phyloP scores from a whole-genome alignment of 2,797 vertebrate species.

The Cryptoprocta ferox region DNA sequence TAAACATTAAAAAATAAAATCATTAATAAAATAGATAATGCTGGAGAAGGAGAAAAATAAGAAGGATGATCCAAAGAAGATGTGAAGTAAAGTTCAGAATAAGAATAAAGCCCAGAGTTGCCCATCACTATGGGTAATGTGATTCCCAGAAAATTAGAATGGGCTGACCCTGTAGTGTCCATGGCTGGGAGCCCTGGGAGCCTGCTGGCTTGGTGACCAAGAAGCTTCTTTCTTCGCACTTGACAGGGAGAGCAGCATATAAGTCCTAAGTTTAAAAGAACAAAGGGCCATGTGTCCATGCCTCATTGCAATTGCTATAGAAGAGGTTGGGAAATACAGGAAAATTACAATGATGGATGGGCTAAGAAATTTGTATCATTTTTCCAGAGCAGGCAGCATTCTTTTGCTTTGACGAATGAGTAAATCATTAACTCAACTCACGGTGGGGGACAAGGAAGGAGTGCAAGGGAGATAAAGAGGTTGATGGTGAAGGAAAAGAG shows the following conservation, averaged over 20 bases:
- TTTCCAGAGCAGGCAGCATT: neutral
- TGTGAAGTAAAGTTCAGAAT: neutral
- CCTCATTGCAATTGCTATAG: neutral
- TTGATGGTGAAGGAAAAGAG: neutral
- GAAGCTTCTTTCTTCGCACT: neutral
- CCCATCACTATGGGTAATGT: neutral
- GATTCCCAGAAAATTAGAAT: neutral
- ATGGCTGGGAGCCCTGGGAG: neutral
- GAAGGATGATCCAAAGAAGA: neutral
- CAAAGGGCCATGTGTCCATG: neutral
- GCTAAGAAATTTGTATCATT: neutral
- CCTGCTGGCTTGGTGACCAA: neutral
- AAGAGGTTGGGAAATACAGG: slow-evolving; percentile 39
- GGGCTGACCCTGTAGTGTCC: neutral
- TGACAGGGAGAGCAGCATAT: neutral
- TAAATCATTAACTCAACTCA: neutral
- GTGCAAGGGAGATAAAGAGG: neutral
- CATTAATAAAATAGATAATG: neutral
- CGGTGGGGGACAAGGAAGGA: neutral
- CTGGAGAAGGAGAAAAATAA: slow-evolving; percentile 9
- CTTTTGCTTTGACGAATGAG: neutral
- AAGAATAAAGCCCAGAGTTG: neutral
- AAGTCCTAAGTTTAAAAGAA: neutral
- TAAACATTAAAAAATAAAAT: too few species aligned
- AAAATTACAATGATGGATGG: neutral